Base-by-base conservation (phyloP, 2,797 vertebrate species). In the Sarcoramphus papa region DNA sequence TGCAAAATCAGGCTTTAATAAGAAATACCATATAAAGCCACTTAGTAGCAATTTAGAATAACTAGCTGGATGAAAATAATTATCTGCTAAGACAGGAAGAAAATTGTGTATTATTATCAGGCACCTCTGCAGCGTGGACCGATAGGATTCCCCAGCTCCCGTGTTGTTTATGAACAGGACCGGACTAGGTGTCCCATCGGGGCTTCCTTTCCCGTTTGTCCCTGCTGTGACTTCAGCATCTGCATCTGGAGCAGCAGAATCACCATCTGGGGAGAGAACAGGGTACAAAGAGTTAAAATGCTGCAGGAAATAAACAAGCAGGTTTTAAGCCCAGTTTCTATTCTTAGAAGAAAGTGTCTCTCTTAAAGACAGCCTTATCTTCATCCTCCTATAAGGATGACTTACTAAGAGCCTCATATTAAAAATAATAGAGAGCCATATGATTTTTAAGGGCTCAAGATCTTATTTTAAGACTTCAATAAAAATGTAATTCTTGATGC, bases 81-180 rank as follows among this genome's bases (percentile, higher is more conserved):
- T 8, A 16, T 33, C 18, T 50, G 45, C 37, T 56, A 17, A 27
- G 28, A 7, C 0, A 70, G 48, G 27, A n/a, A 23, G 50, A 12
- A 10, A 51, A 22, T 0, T 10, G 45, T 3, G 7, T 4, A 6
- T 19, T 35, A 1, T 3, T 2, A 5, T 31, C 14, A 33, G 53
- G 87, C 97, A 99, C 99, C 99, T 99, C 69, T 99, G 98, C n/a
- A 99, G 98, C 0, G 99, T 99, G 15, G 99, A 99, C 43, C 99
- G 95, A 8, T 67, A 88, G 4, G 86, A 50, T 43, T 98, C 98
- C 5, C 97, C 98, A 0, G 88, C 69, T n/a, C 95, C 98, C 0
- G 54, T 5, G 76, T 24, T 92, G 63, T 98, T 96, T 7, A 97
- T 94, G 69, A 98, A 95, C 62, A 97, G 97, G 18, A 96, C 62